Base-by-base conservation (phyloP, 2,888 invertebrate genomes). In the Lymantria monacha region DNA sequence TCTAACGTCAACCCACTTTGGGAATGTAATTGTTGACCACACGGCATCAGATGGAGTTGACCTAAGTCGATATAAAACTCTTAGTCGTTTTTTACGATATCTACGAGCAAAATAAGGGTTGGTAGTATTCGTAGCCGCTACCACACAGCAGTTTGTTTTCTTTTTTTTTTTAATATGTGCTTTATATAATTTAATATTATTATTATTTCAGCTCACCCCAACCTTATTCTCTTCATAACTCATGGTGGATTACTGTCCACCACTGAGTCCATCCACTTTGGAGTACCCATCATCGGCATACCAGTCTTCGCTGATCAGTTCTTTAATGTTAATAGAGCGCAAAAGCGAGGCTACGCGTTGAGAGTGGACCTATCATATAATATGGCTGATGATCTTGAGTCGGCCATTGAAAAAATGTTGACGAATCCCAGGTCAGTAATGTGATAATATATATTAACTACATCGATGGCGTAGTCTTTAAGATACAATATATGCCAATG, bases 261-360 rank as follows among this genome's bases (percentile, higher is more conserved):
- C 0, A 81, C 73, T 0, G 85, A 85, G 55, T 57, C 83, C 0
- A 44, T 82, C 9, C 74, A 83, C 46, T 78, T 65, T 36, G 80
- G 76, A 1, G 74, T 79, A 0, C 81, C 85, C 5, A 69, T 78
- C 3, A 75, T 85, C 8, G 85, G 82, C 0, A 73, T 85, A 12
- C 85, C 85, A 0, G 63, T 74, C 0, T 81, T 76, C 47, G 78
- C 54, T 10, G 84, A 85, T 42, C 85, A 85, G 55, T 76, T 74
- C 45, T 40, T 63, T 7, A 86, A 86, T 46, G 66, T 83, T 0
- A 49, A 63, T 2, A 72, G 70, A 53, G 77, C 79, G 11, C 74
- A 75, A 0, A 59, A 57, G 5, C 79, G 71, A 50, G 85, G 84
- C 0, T 79, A 70, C 44, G 83, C 68, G 0, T 63, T 59, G 30